A percentile compares a stretch with the other conserved stretches of the same genome.
These are phyloP conservation scores for Umimayanthus kanabou DNA, from an alignment of 92 coral and sea anemone genomes.

Conservation along the genomic window DNA sequence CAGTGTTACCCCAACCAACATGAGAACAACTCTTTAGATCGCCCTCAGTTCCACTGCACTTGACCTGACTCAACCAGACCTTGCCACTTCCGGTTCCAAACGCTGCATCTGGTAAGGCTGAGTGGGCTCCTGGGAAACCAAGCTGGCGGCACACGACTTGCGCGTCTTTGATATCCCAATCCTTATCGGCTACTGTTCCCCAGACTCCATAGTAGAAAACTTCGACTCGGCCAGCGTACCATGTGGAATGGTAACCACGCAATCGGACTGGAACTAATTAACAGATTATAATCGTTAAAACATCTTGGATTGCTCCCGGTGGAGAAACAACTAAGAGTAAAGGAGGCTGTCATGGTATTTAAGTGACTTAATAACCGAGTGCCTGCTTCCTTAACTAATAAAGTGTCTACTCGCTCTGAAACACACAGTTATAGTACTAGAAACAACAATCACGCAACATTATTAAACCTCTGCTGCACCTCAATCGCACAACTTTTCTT, in stretches of 20 bases:
- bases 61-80: conserved; percentile 3
- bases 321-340: too few relatives aligned
- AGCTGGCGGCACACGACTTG: conserved; percentile 18
- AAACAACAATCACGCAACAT: too few relatives aligned
- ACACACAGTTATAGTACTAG: too few relatives aligned
- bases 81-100: conserved; percentile 25
- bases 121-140: conserved; percentile 14
- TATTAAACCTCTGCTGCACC: too few relatives aligned
- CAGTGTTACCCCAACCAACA: conserved; percentile 9
- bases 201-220: conserved; percentile 18
- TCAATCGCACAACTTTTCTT: too few relatives aligned
- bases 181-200: conserved; percentile 22
- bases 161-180: conserved; percentile 6
- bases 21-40: neutral
- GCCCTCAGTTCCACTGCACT: neutral
- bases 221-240: conserved; percentile 24
- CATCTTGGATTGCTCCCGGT: too few relatives aligned
- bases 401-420: too few relatives aligned
- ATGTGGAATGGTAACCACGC: conserved; percentile 31
- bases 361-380: too few relatives aligned
- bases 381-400: too few relatives aligned
- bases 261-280: conserved; percentile 2
- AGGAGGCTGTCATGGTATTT: too few relatives aligned
- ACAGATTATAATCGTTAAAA: neutral
- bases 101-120: neutral